phyloP scores from a whole-genome alignment of 2,888 invertebrate species.

The Cephus sareptanus region DNA sequence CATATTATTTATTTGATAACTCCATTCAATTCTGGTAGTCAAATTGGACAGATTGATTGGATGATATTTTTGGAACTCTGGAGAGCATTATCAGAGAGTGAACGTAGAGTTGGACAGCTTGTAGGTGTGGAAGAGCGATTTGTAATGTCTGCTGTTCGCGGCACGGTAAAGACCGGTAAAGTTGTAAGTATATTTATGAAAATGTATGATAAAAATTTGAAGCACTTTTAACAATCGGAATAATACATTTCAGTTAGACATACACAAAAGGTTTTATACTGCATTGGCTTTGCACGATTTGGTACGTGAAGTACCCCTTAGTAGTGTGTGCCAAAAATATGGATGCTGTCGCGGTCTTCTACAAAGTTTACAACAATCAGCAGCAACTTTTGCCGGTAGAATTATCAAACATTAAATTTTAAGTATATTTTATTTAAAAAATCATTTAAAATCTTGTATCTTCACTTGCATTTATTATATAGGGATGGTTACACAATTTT shows the following conservation, averaged over 20 bases:
- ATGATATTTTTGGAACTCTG: conserved; percentile 82
- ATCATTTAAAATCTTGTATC: conserved; percentile 9
- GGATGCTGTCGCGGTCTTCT: conserved; percentile 89
- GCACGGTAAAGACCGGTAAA: conserved; percentile 69
- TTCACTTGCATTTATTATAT: conserved; percentile 21
- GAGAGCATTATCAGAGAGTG: conserved; percentile 81
- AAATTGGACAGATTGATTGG: conserved; percentile 83
- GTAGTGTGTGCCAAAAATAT: conserved; percentile 84
- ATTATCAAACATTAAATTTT: conserved; percentile 20
- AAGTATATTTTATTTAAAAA: conserved; percentile 9
- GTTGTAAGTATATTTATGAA: conserved; percentile 29
- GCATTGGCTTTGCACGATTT: conserved; percentile 93
- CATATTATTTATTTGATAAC: conserved; percentile 96
- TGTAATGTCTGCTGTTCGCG: conserved; percentile 81
- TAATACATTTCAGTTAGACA: conserved; percentile 46
- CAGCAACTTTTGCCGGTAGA: conserved; percentile 92
- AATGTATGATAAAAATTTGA: neutral
- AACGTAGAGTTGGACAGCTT: conserved; percentile 87
- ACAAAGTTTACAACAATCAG: conserved; percentile 93
- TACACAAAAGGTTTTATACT: conserved; percentile 81
- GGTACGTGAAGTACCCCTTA: conserved; percentile 88
- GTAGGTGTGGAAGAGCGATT: conserved; percentile 91
- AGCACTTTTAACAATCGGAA: neutral
- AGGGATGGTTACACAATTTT: conserved; percentile 98
- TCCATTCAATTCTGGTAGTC: conserved; percentile 87